These are phyloP conservation scores for Redunca redunca DNA, from an alignment of 2,113 vertebrate genomes.

Conservation along the genomic window DNA sequence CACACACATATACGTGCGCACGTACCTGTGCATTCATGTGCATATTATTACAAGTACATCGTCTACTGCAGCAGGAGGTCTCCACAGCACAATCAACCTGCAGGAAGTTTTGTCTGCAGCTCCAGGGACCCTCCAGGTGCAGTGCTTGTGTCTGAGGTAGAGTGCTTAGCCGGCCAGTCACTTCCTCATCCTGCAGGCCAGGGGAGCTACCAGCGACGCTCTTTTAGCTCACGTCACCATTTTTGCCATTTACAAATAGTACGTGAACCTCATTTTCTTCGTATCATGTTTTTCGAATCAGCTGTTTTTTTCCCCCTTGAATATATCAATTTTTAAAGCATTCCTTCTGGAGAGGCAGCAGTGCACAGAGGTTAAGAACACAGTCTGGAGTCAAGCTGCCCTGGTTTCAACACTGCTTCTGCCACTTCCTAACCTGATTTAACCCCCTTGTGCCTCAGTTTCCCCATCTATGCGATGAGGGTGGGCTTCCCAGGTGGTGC, in stretches of 20 bases:
- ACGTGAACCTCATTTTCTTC: not conserved
- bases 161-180: not conserved
- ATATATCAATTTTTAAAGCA: not conserved
- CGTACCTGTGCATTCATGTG: rapidly evolving
- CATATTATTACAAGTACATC: not conserved
- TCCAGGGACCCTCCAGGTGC: not conserved
- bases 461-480: not conserved
- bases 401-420: not conserved
- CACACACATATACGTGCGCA: rapidly evolving
- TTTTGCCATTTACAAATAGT: not conserved
- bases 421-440: not conserved
- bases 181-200: not conserved
- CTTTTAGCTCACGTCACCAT: not conserved
- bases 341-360: not conserved
- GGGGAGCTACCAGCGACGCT: not conserved
- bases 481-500: not conserved
- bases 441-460: not conserved
- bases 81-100: not conserved
- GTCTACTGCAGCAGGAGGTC: not conserved
- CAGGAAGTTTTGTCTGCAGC: not conserved
- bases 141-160: not conserved
- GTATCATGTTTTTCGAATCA: not conserved
- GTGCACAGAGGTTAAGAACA: not conserved
- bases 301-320: not conserved
- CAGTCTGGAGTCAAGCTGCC: not conserved